Evolutionary conservation across 2,888 invertebrate genomes (phyloP).

Genomic region (Cerastis rubricosa): DNA sequence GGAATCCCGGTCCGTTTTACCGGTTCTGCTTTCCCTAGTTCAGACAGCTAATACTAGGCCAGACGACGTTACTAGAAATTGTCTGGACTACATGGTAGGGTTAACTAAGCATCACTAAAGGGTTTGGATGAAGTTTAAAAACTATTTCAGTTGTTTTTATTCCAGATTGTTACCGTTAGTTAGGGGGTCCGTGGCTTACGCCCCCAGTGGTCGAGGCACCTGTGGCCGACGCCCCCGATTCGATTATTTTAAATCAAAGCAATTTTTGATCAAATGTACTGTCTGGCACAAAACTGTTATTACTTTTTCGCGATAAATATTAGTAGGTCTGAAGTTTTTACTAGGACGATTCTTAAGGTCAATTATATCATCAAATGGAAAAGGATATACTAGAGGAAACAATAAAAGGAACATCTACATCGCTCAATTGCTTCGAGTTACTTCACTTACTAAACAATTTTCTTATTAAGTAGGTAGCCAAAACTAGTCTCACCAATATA

Average conservation of each 20-base stretch:
- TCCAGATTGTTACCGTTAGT: not conserved
- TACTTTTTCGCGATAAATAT: not conserved
- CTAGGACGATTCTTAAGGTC: not conserved
- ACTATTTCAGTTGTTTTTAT: not conserved
- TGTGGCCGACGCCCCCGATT: too few relatives aligned
- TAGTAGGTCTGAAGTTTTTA: too few relatives aligned
- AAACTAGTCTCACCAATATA: not conserved
- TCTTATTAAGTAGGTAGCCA: not conserved
- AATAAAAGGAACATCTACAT: not conserved
- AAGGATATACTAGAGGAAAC: too few relatives aligned
- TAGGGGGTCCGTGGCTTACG: too few relatives aligned
- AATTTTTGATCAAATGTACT: too few relatives aligned
- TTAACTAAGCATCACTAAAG: conserved; percentile 30
- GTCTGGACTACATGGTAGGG: conserved; percentile 21
- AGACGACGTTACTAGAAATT: conserved; percentile 36
- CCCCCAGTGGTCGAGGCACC: too few relatives aligned
- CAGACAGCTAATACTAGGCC: conserved; percentile 45
- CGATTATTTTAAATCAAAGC: too few relatives aligned
- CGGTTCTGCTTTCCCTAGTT: too few relatives aligned
- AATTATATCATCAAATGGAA: not conserved
- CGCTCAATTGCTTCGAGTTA: not conserved
- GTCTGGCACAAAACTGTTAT: too few relatives aligned
- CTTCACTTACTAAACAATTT: not conserved
- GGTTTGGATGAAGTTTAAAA: not conserved
- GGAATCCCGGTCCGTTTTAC: too few relatives aligned